Conservation (phyloP, 92 coral and sea anemone genomes). For the Palythoa grandiflora region DNA sequence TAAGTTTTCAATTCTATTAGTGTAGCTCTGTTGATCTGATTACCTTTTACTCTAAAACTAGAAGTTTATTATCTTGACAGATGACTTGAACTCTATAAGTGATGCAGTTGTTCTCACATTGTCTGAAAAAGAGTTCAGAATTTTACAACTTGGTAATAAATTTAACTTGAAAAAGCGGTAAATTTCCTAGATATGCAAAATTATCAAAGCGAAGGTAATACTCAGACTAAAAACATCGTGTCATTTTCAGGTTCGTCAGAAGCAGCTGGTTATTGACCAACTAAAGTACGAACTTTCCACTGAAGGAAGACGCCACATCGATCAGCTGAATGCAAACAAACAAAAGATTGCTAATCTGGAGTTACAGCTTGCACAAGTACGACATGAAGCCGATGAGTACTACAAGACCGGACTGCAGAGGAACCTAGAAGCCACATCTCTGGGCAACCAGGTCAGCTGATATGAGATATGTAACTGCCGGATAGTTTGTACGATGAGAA, state of each 20-base stretch:
- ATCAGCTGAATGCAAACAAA: slow-evolving; percentile 75
- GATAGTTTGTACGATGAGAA: not conserved
- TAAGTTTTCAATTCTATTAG: too few species aligned
- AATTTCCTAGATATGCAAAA: not conserved
- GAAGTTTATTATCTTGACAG: too few species aligned
- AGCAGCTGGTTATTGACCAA: slow-evolving; percentile 85
- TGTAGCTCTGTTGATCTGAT: too few species aligned
- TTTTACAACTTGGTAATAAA: not conserved
- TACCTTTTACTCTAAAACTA: too few species aligned
- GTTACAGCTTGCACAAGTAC: slow-evolving; percentile 86
- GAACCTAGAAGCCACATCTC: slow-evolving; percentile 88
- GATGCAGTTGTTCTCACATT: too few species aligned
- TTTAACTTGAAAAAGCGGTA: too few species aligned
- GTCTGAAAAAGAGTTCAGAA: not conserved
- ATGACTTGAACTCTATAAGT: too few species aligned
- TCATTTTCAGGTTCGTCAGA: slow-evolving; percentile 81
- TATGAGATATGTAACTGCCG: not conserved
- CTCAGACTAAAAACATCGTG: not conserved
- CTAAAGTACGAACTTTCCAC: slow-evolving; percentile 82
- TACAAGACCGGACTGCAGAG: slow-evolving; percentile 94
- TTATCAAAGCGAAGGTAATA: not conserved
- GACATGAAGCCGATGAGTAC: slow-evolving; percentile 95
- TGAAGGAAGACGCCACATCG: slow-evolving; percentile 77
- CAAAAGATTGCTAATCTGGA: slow-evolving; percentile 83
- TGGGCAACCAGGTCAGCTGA: slow-evolving; percentile 88